Evolutionary conservation across 2,797 vertebrate genomes (phyloP), one percentile per base, ranked within the genome.

Genomic region (Gallinago solitaria): DNA sequence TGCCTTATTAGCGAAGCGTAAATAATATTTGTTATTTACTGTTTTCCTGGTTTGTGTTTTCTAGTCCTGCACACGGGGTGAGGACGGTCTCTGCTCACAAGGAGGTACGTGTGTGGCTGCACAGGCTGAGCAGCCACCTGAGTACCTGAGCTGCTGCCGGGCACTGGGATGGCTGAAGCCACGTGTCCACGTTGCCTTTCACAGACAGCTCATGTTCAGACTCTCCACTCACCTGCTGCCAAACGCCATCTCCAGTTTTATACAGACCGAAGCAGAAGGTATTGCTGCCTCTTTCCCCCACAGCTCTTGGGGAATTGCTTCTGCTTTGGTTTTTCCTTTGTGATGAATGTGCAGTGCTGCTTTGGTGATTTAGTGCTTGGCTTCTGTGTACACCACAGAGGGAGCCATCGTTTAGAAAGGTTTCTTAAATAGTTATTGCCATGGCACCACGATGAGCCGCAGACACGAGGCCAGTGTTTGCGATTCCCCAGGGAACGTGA

Each of bases 41-140:
- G 2, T 63, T 16, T 63, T n/a, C 71, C 48, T 41, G 24, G 1
- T 56, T 43, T 63, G 0, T 79, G 28, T 83, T 86, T 88, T 32
- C 21, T 14, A 82, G 70, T 5, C 16, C 50, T 11, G 27, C 5
- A 1, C 16, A 5, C 0, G 0, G 47, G 19, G 5, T 45, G 4
- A 37, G 77, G 70, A 19, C 6, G 37, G 25, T n/a, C 14, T 28
- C 9, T 1, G 2, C 7, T 63, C 15, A 15, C 16, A 15, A 15
- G 51, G 18, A 60, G 75, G 48, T 60, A 6, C 39, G 50, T 39
- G 27, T 10, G 73, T 19, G 56, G 9, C 33, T 50, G 47, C 59
- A 14, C 23, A 20, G 63, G 33, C 67, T 48, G 65, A n/a, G n/a
- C n/a, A n/a, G n/a, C n/a, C n/a, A n/a, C n/a, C n/a, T n/a, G n/a